A percentile compares a stretch with the other conserved stretches of the same genome.
Evolutionary conservation across 2,797 vertebrate genomes (phyloP).

Genomic region (Leptoclinus maculatus): DNA sequence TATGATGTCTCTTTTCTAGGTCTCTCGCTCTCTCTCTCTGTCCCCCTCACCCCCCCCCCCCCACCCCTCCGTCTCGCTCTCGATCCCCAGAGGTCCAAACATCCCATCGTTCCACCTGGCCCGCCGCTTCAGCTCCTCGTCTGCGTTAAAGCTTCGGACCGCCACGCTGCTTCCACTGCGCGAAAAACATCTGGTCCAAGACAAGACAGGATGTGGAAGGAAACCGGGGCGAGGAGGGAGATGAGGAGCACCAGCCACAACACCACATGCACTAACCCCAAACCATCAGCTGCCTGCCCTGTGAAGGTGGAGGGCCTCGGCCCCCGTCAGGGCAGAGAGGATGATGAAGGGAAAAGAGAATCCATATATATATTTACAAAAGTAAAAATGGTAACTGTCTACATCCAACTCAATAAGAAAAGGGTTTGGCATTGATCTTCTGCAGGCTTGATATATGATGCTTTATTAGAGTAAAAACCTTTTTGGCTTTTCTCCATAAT

Average conservation of each 20-base stretch:
- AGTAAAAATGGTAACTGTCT: too few species aligned
- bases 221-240: conserved; percentile 58
- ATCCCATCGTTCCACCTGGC: conserved; percentile 68
- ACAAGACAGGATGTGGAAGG: conserved; percentile 71
- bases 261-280: conserved; percentile 57
- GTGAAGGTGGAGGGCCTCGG: conserved; percentile 46
- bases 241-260: conserved; percentile 57
- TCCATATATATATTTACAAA: too few species aligned
- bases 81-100: conserved; percentile 51
- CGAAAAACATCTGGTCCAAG: conserved; percentile 71
- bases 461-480: neutral
- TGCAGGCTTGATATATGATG: neutral
- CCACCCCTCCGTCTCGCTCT: conserved; percentile 16
- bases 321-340: neutral
- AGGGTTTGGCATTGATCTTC: neutral
- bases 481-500: neutral
- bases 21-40: too few species aligned
- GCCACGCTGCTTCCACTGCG: conserved; percentile 37
- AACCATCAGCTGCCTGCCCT: conserved; percentile 45
- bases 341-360: conserved; percentile 3
- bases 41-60: conserved; percentile 6
- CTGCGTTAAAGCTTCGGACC: conserved; percentile 60
- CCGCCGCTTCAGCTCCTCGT: conserved; percentile 51
- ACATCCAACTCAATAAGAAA: neutral
- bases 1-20: conserved; percentile 34